phyloP scores from a whole-genome alignment of 2,797 vertebrate species.

The Pempheris klunzingeri region DNA sequence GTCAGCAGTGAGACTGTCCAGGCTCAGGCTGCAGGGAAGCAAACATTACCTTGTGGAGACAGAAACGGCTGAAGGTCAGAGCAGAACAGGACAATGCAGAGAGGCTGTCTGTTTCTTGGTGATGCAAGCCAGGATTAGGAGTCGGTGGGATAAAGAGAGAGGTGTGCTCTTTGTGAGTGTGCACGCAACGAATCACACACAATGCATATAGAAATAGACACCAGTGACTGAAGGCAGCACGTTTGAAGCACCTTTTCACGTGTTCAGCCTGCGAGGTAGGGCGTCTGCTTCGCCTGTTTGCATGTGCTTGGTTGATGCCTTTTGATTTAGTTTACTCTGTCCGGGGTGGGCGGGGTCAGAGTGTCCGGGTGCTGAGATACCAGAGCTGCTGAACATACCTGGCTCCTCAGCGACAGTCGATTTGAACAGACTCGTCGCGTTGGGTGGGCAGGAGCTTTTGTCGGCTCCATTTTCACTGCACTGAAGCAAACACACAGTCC shows the following conservation, averaged over 20 bases:
- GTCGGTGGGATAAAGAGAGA: conserved; percentile 7
- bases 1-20: conserved; percentile 76
- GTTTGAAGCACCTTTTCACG: conserved; percentile 17
- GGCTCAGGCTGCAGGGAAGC: conserved; percentile 62
- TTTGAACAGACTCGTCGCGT: conserved; percentile 35
- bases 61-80: conserved; percentile 43
- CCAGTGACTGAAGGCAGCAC: not conserved
- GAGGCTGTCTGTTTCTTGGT: conserved; percentile 47
- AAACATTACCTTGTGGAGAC: conserved; percentile 75
- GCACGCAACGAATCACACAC: not conserved
- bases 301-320: conserved; percentile 51
- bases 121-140: conserved; percentile 61
- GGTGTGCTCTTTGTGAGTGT: not conserved
- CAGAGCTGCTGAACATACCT: conserved; percentile 74
- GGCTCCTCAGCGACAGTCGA: conserved; percentile 39
- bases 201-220: conserved; percentile 5
- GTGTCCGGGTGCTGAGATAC: conserved; percentile 57
- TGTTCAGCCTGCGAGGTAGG: conserved; percentile 19
- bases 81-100: conserved; percentile 41
- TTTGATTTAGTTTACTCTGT: conserved; percentile 42
- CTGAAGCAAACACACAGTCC: conserved; percentile 37
- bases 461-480: conserved; percentile 27
- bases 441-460: conserved; percentile 43
- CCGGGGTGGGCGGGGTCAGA: conserved; percentile 25
- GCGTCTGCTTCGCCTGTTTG: conserved; percentile 51